A percentile compares a stretch with the other conserved stretches of the same genome.
Conservation (phyloP, 2,797 vertebrate genomes). For the Rhynchotus rufescens region DNA sequence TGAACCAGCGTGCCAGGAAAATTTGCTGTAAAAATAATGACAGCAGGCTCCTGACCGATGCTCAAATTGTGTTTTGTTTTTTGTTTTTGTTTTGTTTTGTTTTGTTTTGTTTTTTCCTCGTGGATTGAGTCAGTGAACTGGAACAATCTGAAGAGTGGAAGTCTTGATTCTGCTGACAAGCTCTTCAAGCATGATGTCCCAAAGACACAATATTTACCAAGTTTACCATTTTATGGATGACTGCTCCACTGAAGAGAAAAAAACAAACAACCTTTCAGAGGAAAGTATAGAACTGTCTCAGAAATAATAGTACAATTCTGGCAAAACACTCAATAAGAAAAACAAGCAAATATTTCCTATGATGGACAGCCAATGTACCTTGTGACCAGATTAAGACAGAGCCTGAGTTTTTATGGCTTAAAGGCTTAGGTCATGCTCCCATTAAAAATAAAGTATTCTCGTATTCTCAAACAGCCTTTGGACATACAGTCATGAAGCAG, state of each 20-base stretch:
- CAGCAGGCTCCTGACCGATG: constrained; percentile 46
- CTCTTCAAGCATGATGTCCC: constrained; percentile 42
- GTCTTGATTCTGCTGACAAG: constrained; percentile 66
- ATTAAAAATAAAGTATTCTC: not conserved
- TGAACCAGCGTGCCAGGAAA: not conserved
- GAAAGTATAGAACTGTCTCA: constrained; percentile 18
- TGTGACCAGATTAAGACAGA: not conserved
- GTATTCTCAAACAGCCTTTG: not conserved
- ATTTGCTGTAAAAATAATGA: constrained; percentile 31
- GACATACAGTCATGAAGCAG: not conserved
- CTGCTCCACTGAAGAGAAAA: not conserved
- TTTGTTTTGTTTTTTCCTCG: not conserved
- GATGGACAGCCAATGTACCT: not conserved
- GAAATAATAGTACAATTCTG: not conserved
- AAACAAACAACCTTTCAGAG: not conserved
- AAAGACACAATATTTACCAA: constrained; percentile 50
- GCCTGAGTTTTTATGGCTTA: not conserved
- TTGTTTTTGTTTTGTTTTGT: not conserved
- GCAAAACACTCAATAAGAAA: not conserved
- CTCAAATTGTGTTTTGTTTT: not conserved
- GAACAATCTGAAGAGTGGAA: constrained; percentile 46
- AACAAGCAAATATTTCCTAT: not conserved
- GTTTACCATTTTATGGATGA: constrained; percentile 43
- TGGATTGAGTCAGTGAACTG: constrained; percentile 54
- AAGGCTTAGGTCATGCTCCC: not conserved